Conservation (phyloP, 2,797 vertebrate genomes). For the Cygnus olor region DNA sequence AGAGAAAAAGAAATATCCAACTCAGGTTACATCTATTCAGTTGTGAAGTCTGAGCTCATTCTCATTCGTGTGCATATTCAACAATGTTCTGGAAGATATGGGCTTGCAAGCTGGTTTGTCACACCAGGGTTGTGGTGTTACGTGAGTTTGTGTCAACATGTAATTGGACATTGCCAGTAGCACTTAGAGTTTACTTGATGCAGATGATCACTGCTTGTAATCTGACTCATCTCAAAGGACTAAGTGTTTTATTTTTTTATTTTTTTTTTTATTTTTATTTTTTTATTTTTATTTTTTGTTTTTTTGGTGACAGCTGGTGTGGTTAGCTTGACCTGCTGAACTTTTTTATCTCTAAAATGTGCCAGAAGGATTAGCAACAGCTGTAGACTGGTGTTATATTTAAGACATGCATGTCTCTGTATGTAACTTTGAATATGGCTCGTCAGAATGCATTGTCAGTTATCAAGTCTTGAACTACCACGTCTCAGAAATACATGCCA, state of each 20-base stretch:
- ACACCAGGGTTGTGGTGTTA: not conserved
- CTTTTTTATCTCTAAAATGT: conserved; percentile 1
- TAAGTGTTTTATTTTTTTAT: not conserved
- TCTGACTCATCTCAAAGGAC: conserved; percentile 22
- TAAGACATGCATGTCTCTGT: not conserved
- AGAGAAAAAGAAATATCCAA: not conserved
- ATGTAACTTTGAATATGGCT: not conserved
- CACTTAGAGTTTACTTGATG: not conserved
- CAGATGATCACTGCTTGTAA: conserved; percentile 9
- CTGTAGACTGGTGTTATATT: not conserved
- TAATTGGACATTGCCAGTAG: not conserved
- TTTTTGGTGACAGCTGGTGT: not conserved
- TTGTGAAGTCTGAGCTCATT: not conserved
- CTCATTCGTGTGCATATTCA: not conserved
- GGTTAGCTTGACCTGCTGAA: conserved; percentile 11
- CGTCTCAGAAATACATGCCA: not conserved
- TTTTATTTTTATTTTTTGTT: not conserved
- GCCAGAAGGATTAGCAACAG: not conserved
- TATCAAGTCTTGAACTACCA: not conserved
- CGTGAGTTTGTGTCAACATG: not conserved
- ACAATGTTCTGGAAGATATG: not conserved
- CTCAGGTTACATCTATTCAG: not conserved
- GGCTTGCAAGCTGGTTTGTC: conserved; percentile 4
- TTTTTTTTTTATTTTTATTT: not conserved
- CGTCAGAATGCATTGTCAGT: not conserved